A percentile compares a stretch with the other conserved stretches of the same genome.
These are phyloP conservation scores for Porites rus DNA, from an alignment of 92 coral and sea anemone genomes.

Conservation along the genomic window DNA sequence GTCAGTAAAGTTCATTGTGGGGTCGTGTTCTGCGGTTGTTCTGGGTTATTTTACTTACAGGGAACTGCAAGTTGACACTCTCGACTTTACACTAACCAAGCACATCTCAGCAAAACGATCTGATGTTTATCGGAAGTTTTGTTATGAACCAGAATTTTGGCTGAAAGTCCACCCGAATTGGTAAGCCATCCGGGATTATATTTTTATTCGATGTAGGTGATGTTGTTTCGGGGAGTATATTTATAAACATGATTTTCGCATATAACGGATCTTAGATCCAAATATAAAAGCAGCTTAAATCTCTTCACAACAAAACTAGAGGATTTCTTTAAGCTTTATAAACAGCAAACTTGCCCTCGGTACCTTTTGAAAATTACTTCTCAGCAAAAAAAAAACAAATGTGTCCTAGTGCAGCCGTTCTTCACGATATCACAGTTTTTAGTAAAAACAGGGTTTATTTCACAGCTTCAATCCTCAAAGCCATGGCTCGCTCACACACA, in stretches of 20 bases:
- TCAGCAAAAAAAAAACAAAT: too few species aligned
- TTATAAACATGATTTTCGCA: too few species aligned
- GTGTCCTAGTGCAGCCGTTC: too few species aligned
- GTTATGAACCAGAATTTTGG: conserved; percentile 10
- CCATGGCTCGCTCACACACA: too few species aligned
- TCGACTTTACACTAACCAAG: neutral
- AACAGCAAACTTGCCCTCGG: too few species aligned
- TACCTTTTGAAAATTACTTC: too few species aligned
- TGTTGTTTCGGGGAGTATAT: neutral
- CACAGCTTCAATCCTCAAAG: too few species aligned
- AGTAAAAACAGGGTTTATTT: too few species aligned
- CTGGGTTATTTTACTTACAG: conserved; percentile 17
- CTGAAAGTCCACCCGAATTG: conserved; percentile 15
- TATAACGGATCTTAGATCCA: neutral
- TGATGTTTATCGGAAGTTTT: conserved; percentile 11
- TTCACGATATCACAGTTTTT: too few species aligned
- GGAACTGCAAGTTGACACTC: conserved; percentile 27
- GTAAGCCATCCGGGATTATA: neutral
- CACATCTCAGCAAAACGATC: conserved; percentile 27
- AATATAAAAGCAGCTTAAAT: neutral
- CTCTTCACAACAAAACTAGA: too few species aligned
- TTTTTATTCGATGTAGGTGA: neutral
- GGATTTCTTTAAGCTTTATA: too few species aligned
- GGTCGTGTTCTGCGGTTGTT: conserved; percentile 14
- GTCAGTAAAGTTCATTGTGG: neutral